A percentile compares a stretch with the other conserved stretches of the same genome.
These are phyloP conservation scores for Nomada hirtipes DNA, from an alignment of 2,888 invertebrate species.

Conservation along the genomic window DNA sequence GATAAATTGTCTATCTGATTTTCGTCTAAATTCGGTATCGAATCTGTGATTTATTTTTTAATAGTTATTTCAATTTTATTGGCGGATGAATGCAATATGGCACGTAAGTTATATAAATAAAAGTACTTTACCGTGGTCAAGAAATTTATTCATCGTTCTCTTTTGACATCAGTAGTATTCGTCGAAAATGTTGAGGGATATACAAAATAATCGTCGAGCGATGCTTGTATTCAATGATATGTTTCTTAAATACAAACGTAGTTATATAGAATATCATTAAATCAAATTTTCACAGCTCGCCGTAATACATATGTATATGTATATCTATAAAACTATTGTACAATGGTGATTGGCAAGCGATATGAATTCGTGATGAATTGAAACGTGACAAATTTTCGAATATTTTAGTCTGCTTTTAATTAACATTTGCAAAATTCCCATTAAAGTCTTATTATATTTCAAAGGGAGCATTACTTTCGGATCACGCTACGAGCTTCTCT, in stretches of 20 bases:
- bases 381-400: neutral
- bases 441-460: neutral
- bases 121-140: slow-evolving; percentile 1
- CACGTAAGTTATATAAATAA: neutral
- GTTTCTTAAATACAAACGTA: slow-evolving; percentile 58
- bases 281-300: neutral
- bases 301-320: neutral
- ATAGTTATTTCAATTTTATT: too few species aligned
- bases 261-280: slow-evolving; percentile 6
- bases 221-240: slow-evolving; percentile 57
- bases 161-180: slow-evolving; percentile 29
- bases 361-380: neutral
- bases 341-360: neutral
- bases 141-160: slow-evolving; percentile 53
- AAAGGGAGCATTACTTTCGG: neutral
- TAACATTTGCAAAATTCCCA: neutral
- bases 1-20: too few species aligned
- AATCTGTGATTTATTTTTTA: too few species aligned
- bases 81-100: neutral
- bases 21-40: too few species aligned
- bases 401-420: neutral
- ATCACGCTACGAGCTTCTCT: neutral
- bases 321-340: neutral
- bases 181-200: slow-evolving; percentile 39
- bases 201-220: slow-evolving; percentile 59